Conservation (phyloP, 2,113 vertebrate genomes). For the Microtus pennsylvanicus region DNA sequence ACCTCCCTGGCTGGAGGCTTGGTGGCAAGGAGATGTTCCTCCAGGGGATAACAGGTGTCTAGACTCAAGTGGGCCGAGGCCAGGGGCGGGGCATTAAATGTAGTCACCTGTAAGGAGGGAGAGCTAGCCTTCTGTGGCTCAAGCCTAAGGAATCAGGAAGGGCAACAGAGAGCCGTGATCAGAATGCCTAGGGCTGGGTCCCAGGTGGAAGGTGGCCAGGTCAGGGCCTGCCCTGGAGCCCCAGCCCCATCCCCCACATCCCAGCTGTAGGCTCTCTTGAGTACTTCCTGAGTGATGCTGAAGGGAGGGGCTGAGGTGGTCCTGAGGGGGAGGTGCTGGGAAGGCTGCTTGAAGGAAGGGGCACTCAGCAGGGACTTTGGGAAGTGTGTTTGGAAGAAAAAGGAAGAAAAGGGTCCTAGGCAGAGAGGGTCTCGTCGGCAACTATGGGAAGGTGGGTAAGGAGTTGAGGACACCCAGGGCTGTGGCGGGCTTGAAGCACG, state of each 20-base stretch:
- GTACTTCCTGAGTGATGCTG: neutral
- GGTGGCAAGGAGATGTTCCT: neutral
- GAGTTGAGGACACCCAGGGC: neutral
- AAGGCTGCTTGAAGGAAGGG: constrained; percentile 18
- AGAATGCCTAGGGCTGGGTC: neutral
- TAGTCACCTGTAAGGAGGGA: neutral
- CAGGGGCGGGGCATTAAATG: neutral
- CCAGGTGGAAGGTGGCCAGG: neutral
- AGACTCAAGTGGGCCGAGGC: neutral
- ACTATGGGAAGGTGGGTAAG: neutral
- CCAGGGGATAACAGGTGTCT: neutral
- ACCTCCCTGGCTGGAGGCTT: neutral
- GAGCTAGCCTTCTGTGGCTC: neutral
- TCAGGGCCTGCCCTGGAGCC: neutral
- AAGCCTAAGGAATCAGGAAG: neutral
- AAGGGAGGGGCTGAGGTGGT: neutral
- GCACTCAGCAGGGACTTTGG: neutral
- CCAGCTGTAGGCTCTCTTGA: neutral
- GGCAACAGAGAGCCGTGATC: neutral
- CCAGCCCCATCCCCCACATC: too few species aligned
- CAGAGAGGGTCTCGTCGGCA: neutral
- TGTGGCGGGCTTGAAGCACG: neutral
- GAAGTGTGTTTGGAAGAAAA: constrained; percentile 5
- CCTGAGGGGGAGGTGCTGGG: neutral
- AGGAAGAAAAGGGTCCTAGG: neutral